These are phyloP conservation scores for Zoanthus solanderi DNA, from an alignment of 92 coral and sea anemone genomes.

Conservation along the genomic window DNA sequence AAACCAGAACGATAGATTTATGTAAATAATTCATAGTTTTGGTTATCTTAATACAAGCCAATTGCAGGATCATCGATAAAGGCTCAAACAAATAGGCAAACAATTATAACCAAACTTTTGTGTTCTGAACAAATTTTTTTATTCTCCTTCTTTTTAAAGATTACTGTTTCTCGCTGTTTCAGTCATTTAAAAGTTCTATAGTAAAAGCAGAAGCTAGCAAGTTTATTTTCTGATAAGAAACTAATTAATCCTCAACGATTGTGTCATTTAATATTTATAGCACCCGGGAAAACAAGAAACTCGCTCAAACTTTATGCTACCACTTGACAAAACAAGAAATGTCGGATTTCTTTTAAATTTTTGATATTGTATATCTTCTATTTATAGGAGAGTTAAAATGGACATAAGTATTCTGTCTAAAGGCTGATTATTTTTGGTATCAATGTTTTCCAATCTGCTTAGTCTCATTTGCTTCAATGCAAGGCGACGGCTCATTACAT, in stretches of 20 bases:
- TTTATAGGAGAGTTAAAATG: background rate
- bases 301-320: constrained; percentile 4
- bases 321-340: background rate
- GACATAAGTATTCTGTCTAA: background rate
- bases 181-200: constrained; percentile 8
- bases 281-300: background rate
- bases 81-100: background rate
- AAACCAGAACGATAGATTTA: constrained; percentile 11
- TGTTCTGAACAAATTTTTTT: background rate
- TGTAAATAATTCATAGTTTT: constrained; percentile 60
- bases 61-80: constrained; percentile 42
- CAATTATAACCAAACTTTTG: background rate
- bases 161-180: background rate
- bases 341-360: background rate
- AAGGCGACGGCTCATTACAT: background rate
- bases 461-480: background rate
- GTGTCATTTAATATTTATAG: constrained; percentile 33
- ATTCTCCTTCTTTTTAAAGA: background rate
- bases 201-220: constrained; percentile 7
- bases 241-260: constrained; percentile 21
- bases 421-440: background rate
- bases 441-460: background rate
- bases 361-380: background rate
- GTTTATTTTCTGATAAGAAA: constrained; percentile 40
- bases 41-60: constrained; percentile 54